Evolutionary conservation across 2,888 invertebrate species (phyloP).

Genomic region (Villa cingulata): DNA sequence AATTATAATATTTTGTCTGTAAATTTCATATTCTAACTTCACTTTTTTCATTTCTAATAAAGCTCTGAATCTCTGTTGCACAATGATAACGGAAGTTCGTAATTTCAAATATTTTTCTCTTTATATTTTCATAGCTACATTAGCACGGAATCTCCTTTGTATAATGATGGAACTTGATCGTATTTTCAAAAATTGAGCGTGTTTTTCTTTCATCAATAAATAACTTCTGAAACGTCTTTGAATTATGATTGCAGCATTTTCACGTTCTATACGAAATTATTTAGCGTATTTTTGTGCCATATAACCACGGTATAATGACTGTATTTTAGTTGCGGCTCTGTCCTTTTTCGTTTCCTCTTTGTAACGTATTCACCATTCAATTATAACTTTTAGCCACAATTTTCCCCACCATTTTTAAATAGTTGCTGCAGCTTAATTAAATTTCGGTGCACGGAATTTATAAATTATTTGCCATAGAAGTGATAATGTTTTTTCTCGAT

Average conservation of each 20-base stretch:
- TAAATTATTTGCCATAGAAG: slow-evolving; percentile 82
- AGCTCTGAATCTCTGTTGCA: slow-evolving; percentile 22
- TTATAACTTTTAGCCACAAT: slow-evolving; percentile 44
- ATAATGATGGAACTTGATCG: slow-evolving; percentile 11
- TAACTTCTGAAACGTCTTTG: slow-evolving; percentile 29
- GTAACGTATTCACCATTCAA: slow-evolving; percentile 35
- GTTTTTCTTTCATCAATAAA: slow-evolving; percentile 5
- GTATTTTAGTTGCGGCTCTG: slow-evolving; percentile 24
- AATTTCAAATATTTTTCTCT: slow-evolving; percentile 7
- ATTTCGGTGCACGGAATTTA: slow-evolving; percentile 62
- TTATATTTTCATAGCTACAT: slow-evolving; percentile 5
- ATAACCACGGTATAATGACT: slow-evolving; percentile 23
- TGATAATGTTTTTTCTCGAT: slow-evolving; percentile 75
- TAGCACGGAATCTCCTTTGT: slow-evolving; percentile 30
- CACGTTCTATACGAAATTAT: slow-evolving; percentile 17
- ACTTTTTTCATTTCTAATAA: slow-evolving; percentile 12
- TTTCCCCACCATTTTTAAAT: slow-evolving; percentile 61
- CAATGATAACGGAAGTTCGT: slow-evolving; percentile 10
- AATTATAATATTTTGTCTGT: slow-evolving; percentile 14
- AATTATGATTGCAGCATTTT: slow-evolving; percentile 19
- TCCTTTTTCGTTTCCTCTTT: slow-evolving; percentile 33
- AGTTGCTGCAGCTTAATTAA: slow-evolving; percentile 49
- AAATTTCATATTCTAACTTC: background rate
- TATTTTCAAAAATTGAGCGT: slow-evolving; percentile 7
- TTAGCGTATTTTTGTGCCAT: slow-evolving; percentile 21